Conservation (phyloP, 2,888 invertebrate species). For the Taenaris catops region DNA sequence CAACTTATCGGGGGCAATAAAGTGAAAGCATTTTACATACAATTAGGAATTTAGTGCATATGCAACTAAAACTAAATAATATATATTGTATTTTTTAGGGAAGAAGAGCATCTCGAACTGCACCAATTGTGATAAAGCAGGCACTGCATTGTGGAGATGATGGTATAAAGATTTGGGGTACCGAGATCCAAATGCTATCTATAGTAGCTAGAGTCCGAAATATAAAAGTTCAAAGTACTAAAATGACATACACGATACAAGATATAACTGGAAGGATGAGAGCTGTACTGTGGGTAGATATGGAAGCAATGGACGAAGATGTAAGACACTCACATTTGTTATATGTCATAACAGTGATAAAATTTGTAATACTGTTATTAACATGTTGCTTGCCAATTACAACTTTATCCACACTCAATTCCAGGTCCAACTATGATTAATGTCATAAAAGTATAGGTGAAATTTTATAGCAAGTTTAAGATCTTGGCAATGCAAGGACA, state of each 20-base stretch:
- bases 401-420: too few species aligned
- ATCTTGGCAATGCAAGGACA: too few species aligned
- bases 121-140: slow-evolving; percentile 70
- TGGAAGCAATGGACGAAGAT: slow-evolving; percentile 71
- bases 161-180: slow-evolving; percentile 73
- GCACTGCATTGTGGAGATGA: slow-evolving; percentile 69
- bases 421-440: too few species aligned
- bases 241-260: slow-evolving; percentile 72
- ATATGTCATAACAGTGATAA: neutral
- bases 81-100: too few species aligned
- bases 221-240: slow-evolving; percentile 68
- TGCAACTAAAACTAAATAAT: too few species aligned
- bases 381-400: too few species aligned
- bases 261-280: slow-evolving; percentile 73
- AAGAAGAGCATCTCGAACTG: slow-evolving; percentile 64
- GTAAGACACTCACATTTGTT: slow-evolving; percentile 33
- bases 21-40: too few species aligned
- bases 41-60: too few species aligned
- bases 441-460: too few species aligned
- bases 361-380: too few species aligned
- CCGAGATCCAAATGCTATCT: slow-evolving; percentile 67
- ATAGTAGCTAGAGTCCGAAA: slow-evolving; percentile 62
- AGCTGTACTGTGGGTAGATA: slow-evolving; percentile 70
- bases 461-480: too few species aligned
- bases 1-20: too few species aligned